Base-by-base conservation (phyloP, 1,140 invertebrate species). In the Gryon sp. region DNA sequence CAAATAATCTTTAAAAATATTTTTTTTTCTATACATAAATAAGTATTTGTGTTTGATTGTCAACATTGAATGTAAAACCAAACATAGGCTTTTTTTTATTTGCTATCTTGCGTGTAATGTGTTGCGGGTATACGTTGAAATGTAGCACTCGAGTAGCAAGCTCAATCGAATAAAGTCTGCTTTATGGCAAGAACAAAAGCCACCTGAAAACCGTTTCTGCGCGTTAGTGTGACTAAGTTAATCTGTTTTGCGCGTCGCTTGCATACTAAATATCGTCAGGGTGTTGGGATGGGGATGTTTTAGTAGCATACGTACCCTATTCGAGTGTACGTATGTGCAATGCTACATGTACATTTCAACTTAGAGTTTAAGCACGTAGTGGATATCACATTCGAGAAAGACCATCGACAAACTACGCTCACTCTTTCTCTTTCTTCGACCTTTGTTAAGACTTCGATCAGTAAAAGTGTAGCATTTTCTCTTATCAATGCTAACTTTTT, bases 91-190 rank as follows among this genome's bases (percentile, higher is more conserved):
- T 32, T 55, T 68, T 70, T 66, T 57, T 45, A n/a, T 12, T 18
- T 30, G 38, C 65, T 69, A 63, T 60, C 66, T 60, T 7, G 6
- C 9, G 20, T 32, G 11, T 65, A 65, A 66, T 70, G 38, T 55
- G 50, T 40, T n/a, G n/a, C n/a, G 52, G 16, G 11, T 77, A 32
- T 36, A 63, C 45, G 43, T 57, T 59, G 63, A 70, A 52, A 50
- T 53, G 57, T 63, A 62, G 57, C 38, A 76, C 50, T 70, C 50
- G n/a, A 60, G 48, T 45, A 69, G 63, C 74, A 65, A 78, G 69
- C 76, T 74, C 76, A 74, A 78, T 78, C 76, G 76, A 78, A 78
- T 78, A 73, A 65, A 78, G 76, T 68, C 76, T 74, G 69, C 63
- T 74, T 78, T 65, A 74, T 69, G 65, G 65, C 57, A 76, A 76